phyloP scores from a whole-genome alignment of 2,888 invertebrate genomes.

The Nemoura dubitans region DNA sequence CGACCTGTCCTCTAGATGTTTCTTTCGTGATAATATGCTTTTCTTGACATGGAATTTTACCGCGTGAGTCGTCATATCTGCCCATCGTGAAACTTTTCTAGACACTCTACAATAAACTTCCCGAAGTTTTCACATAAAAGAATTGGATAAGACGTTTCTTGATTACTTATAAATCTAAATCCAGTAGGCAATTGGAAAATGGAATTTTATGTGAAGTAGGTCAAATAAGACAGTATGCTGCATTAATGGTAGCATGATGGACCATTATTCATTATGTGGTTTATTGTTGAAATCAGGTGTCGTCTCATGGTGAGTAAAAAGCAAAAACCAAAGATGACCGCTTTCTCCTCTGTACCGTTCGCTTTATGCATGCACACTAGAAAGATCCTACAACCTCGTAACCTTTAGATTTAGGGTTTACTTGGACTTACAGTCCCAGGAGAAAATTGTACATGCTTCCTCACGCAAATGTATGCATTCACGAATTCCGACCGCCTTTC shows the following conservation, averaged over 20 bases:
- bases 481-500: background rate
- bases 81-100: too few relatives aligned
- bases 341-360: background rate
- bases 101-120: too few relatives aligned
- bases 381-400: background rate
- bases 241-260: slow-evolving; percentile 1
- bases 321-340: background rate
- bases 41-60: too few relatives aligned
- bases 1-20: too few relatives aligned
- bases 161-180: background rate
- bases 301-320: slow-evolving; percentile 7
- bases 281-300: slow-evolving; percentile 4
- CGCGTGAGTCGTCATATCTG: too few relatives aligned
- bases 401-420: slow-evolving; percentile 3
- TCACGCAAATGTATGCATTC: background rate
- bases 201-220: background rate
- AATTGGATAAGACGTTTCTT: background rate
- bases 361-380: background rate
- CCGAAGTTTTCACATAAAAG: too few relatives aligned
- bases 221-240: background rate
- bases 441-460: background rate
- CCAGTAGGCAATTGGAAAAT: background rate
- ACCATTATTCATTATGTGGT: slow-evolving; percentile 4
- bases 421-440: background rate
- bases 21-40: too few relatives aligned